Conservation (phyloP, 2,113 vertebrate genomes). For the Gavia stellata region DNA sequence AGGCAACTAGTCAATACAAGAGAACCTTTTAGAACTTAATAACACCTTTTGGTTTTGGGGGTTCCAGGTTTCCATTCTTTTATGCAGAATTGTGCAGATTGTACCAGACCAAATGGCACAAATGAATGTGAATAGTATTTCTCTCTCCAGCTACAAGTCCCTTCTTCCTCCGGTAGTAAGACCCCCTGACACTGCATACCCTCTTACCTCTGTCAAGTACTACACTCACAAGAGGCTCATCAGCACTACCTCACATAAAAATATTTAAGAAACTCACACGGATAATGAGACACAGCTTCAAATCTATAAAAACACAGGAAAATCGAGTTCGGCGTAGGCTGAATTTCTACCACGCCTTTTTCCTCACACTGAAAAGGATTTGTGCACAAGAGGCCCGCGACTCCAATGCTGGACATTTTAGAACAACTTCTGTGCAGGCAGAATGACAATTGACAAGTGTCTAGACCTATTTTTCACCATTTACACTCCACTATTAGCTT, state of each 20-base stretch:
- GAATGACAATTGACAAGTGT: not conserved
- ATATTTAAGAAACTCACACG: not conserved
- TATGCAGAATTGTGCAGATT: not conserved
- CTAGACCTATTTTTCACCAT: not conserved
- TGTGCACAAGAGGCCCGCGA: not conserved
- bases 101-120: not conserved
- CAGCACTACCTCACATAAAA: not conserved
- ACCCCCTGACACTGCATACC: not conserved
- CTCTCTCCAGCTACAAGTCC: not conserved
- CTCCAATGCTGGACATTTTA: not conserved
- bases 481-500: not conserved
- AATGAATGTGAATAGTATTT: not conserved
- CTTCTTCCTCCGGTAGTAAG: not conserved
- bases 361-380: not conserved
- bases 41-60: not conserved
- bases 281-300: not conserved
- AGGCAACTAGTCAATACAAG: not conserved
- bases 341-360: not conserved
- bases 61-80: not conserved
- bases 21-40: not conserved
- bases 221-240: not conserved
- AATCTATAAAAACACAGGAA: not conserved
- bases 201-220: not conserved
- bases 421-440: not conserved
- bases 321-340: not conserved